Evolutionary conservation across 2,888 invertebrate genomes (phyloP).

Genomic region (Plagodis dolabraria): DNA sequence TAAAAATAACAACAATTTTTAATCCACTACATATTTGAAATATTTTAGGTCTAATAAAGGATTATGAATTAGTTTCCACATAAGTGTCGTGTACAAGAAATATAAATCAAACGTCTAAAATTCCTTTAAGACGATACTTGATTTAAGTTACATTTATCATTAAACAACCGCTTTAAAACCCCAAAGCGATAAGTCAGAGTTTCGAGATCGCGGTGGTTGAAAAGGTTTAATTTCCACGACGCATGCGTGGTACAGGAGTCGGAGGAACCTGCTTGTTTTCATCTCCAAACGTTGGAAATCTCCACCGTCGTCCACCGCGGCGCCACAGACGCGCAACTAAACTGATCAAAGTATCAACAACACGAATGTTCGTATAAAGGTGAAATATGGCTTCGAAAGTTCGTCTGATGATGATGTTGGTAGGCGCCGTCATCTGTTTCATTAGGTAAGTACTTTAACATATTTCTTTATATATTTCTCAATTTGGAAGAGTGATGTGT

Average conservation of each 20-base stretch:
- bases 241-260: slow-evolving; percentile 39
- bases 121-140: too few relatives aligned
- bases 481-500: too few relatives aligned
- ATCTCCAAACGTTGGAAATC: slow-evolving; percentile 52
- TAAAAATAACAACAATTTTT: too few relatives aligned
- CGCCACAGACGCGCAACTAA: slow-evolving; percentile 53
- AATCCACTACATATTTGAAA: too few relatives aligned
- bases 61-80: too few relatives aligned
- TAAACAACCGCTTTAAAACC: background rate
- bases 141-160: too few relatives aligned
- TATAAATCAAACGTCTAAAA: too few relatives aligned
- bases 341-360: slow-evolving; percentile 36
- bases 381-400: slow-evolving; percentile 6
- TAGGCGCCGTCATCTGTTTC: slow-evolving; percentile 15
- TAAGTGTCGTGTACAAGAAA: too few relatives aligned
- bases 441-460: slow-evolving; percentile 28
- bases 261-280: slow-evolving; percentile 14
- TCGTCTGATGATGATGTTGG: slow-evolving; percentile 14
- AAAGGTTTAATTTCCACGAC: slow-evolving; percentile 18
- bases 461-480: too few relatives aligned
- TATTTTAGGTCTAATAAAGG: too few relatives aligned
- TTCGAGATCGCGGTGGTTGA: slow-evolving; percentile 16
- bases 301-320: slow-evolving; percentile 51
- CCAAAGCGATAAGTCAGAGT: slow-evolving; percentile 4
- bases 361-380: slow-evolving; percentile 23